Evolutionary conservation across 1,140 invertebrate species (phyloP).

Genomic region (Caenorhabditis remanei): DNA sequence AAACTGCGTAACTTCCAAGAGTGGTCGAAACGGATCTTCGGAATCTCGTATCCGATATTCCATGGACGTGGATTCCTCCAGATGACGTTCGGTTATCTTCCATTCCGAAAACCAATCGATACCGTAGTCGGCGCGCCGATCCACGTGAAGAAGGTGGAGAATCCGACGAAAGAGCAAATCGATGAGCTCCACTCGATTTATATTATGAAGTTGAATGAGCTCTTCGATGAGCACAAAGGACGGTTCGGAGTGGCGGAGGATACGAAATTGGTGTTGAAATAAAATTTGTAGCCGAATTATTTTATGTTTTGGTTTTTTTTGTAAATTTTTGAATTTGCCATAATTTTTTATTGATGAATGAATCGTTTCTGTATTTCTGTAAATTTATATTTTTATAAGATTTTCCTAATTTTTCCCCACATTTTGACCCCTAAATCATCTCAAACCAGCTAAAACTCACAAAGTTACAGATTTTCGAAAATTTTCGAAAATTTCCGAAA

Average conservation of each 20-base stretch:
- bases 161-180: constrained; percentile 74
- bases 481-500: too few relatives aligned
- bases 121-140: constrained; percentile 75
- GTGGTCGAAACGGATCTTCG: constrained; percentile 33
- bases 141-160: constrained; percentile 65
- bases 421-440: too few relatives aligned
- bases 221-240: constrained; percentile 75
- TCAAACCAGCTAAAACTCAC: too few relatives aligned
- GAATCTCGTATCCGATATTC: constrained; percentile 56
- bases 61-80: constrained; percentile 56
- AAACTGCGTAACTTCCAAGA: constrained; percentile 58
- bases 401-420: too few relatives aligned
- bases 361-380: too few relatives aligned
- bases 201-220: constrained; percentile 65
- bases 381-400: too few relatives aligned
- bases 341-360: constrained; percentile 1
- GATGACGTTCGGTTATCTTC: constrained; percentile 59
- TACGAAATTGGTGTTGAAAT: constrained; percentile 58
- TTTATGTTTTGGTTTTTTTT: background rate
- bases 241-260: constrained; percentile 72
- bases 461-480: too few relatives aligned
- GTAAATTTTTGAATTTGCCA: background rate
- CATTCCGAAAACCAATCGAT: constrained; percentile 54
- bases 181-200: constrained; percentile 74
- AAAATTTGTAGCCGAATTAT: background rate